Evolutionary conservation across 2,113 vertebrate species (phyloP).

Genomic region (Grantiella picta): DNA sequence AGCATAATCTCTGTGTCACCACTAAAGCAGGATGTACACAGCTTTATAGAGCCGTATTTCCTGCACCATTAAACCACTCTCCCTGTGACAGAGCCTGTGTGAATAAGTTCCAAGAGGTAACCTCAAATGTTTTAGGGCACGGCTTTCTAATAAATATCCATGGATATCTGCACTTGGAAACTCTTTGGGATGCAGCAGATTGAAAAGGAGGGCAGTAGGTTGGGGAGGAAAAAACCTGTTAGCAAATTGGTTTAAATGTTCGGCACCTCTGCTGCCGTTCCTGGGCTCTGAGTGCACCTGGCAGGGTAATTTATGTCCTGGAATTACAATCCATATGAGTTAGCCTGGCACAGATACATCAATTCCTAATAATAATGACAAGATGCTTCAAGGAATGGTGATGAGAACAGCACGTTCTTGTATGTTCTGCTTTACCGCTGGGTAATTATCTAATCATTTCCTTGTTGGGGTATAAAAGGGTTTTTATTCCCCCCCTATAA

Average conservation of each 20-base stretch:
- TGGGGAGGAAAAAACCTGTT: not conserved
- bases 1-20: not conserved
- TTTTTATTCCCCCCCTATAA: not conserved
- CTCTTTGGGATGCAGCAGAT: not conserved
- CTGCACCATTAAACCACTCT: conserved; percentile 40
- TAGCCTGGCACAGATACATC: conserved; percentile 41
- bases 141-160: not conserved
- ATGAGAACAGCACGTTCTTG: not conserved
- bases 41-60: not conserved
- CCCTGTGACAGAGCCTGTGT: not conserved
- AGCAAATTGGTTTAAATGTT: not conserved
- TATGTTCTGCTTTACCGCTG: conserved; percentile 9
- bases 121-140: not conserved
- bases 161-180: not conserved
- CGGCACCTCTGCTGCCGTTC: not conserved
- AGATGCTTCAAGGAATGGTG: conserved; percentile 45
- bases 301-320: conserved; percentile 36
- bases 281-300: not conserved
- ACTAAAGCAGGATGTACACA: conserved; percentile 2
- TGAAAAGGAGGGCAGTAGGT: not conserved
- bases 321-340: conserved; percentile 54
- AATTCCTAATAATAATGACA: conserved; percentile 36
- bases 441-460: conserved; percentile 17
- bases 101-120: not conserved
- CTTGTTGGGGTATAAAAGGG: not conserved